Percentiles rank a stretch among this genome's conserved stretches.
Conservation (phyloP, 2,888 invertebrate genomes). For the Frankliniella intonsa region DNA sequence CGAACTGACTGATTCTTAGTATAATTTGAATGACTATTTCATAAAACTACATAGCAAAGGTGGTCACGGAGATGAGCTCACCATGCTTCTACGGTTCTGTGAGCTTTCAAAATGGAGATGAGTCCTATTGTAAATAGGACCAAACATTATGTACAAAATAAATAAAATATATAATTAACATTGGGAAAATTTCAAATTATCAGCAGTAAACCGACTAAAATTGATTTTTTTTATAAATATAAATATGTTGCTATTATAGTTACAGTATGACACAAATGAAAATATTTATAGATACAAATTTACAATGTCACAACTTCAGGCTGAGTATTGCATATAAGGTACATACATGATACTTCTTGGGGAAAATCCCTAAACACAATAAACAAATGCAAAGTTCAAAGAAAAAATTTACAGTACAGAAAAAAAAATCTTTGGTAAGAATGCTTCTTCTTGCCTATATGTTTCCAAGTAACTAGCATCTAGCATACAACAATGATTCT, state of each 20-base stretch:
- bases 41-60: neutral
- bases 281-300: conserved; percentile 15
- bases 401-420: too few species aligned
- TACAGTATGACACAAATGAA: conserved; percentile 24
- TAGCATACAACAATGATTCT: too few species aligned
- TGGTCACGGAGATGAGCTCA: neutral
- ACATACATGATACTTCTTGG: neutral
- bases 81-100: conserved; percentile 9
- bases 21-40: neutral
- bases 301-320: conserved; percentile 21
- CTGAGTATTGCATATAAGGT: conserved; percentile 20
- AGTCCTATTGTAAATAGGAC: conserved; percentile 1
- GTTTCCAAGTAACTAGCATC: too few species aligned
- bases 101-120: neutral
- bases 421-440: too few species aligned
- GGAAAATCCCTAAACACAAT: neutral
- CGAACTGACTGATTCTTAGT: neutral
- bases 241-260: conserved; percentile 24
- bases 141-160: conserved; percentile 22
- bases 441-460: too few species aligned
- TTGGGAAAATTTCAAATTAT: conserved; percentile 18
- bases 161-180: conserved; percentile 24
- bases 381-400: too few species aligned
- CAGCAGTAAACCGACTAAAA: conserved; percentile 15
- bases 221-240: conserved; percentile 21